A percentile compares a stretch with the other conserved stretches of the same genome.
These are phyloP conservation scores for Caenorhabditis sp. DNA, from an alignment of 2,888 invertebrate genomes.

Conservation along the genomic window DNA sequence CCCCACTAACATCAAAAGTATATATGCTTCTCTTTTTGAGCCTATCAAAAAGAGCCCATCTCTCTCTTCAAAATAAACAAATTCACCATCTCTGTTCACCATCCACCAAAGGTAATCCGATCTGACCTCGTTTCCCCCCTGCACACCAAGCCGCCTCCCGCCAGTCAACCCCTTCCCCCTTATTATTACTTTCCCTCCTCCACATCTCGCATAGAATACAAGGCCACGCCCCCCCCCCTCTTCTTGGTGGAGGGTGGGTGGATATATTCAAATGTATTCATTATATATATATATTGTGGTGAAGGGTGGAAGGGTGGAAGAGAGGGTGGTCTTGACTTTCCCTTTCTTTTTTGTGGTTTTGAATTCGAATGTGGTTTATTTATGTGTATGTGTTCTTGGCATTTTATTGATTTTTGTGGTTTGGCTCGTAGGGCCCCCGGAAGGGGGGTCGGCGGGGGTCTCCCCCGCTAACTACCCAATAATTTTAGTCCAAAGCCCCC, in stretches of 20 bases:
- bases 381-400: background rate
- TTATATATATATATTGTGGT: background rate
- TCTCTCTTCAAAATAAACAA: no score
- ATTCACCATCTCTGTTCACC: no score
- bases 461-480: no score
- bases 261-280: background rate
- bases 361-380: no score
- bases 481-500: no score
- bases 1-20: no score
- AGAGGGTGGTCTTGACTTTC: constrained; percentile 1
- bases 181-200: constrained; percentile 2
- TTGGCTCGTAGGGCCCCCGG: no score
- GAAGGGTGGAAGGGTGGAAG: background rate
- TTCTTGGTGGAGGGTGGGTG: background rate
- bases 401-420: no score
- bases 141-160: background rate
- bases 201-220: background rate
- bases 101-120: background rate
- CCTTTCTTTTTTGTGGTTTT: background rate
- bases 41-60: no score
- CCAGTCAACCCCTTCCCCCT: constrained; percentile 12
- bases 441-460: no score
- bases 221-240: background rate
- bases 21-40: no score
- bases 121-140: background rate